Percentiles rank a stretch among this genome's conserved stretches.
phyloP scores from a whole-genome alignment of 2,797 vertebrate genomes.

The Tragelaphus oryx region DNA sequence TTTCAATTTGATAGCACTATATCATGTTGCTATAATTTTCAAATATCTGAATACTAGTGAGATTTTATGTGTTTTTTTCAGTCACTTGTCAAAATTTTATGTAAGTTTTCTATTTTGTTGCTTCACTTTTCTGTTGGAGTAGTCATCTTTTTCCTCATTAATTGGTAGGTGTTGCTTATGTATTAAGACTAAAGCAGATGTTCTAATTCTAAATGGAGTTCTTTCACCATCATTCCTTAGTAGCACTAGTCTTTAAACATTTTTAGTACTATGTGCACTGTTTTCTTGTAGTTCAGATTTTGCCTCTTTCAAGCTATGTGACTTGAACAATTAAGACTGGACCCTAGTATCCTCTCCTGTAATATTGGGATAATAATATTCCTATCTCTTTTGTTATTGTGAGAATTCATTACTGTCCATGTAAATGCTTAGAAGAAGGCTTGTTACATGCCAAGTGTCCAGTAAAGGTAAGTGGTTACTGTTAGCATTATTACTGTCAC shows the following conservation, averaged over 20 bases:
- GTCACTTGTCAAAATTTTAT: slow-evolving; percentile 24
- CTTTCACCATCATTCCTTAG: not conserved
- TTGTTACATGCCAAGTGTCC: not conserved
- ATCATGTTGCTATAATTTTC: not conserved
- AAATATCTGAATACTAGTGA: not conserved
- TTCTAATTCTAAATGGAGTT: slow-evolving; percentile 15
- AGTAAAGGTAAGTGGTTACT: not conserved
- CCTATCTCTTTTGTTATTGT: not conserved
- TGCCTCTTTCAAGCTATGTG: slow-evolving; percentile 8
- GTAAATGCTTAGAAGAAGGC: slow-evolving; percentile 8
- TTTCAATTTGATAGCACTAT: not conserved
- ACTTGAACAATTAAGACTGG: not conserved
- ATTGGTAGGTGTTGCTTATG: not conserved
- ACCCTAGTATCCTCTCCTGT: not conserved
- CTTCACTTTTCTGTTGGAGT: not conserved
- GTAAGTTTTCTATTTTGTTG: not conserved
- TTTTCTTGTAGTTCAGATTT: not conserved
- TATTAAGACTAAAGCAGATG: not conserved
- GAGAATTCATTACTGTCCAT: not conserved
- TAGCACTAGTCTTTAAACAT: not conserved
- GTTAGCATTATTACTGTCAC: not conserved
- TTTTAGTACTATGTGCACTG: not conserved
- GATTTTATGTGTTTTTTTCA: not conserved
- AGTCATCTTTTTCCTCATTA: not conserved
- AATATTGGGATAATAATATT: not conserved